Evolutionary conservation across 1,140 invertebrate species (phyloP), one percentile per base, ranked within the genome.

Genomic region (Pogonognathellus flavescens): DNA sequence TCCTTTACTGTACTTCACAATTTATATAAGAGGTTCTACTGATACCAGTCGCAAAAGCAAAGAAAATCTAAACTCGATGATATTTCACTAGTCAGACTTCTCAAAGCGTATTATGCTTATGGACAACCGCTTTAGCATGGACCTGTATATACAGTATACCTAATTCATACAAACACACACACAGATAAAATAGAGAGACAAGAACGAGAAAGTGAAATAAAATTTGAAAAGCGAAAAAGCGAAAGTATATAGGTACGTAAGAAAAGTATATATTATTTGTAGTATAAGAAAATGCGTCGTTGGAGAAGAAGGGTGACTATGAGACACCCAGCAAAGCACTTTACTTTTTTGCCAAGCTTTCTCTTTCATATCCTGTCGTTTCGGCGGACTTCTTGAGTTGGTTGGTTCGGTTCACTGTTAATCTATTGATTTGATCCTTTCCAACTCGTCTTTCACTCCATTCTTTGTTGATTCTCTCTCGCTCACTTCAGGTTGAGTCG

Each of bases 291-390:
- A 57, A 57, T 14, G 9, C 53, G 53, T 57, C 11, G 1, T 13
- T n/a, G 53, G 53, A n/a, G 11, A 66, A 25, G 62, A 66, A 49
- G 70, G 70, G 70, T 76, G 70, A 76, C 31, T 18, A 49, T 49
- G 70, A 76, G 25, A 76, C 70, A 76, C 31, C 59, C 25, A 76
- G 53, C 53, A 57, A 41, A 66, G 62, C 62, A 66, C 62, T 66
- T 66, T 66, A 66, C 62, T 66, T 66, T 76, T n/a, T 31, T 76
- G 8, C 49, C 70, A 9, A 25, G 31, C 31, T 76, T 76, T 76
- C 70, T 50, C n/a, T 76, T 76, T 76, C 70, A 76, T 76, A 76
- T 76, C 70, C 70, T 76, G 70, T 76, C 70, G 66, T 70, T 76
- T 76, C n/a, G 70, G 62, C 25, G 62, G 62, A 66, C 62, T 66